These are phyloP conservation scores for Ricordea florida DNA, from an alignment of 92 coral and sea anemone genomes.

Conservation along the genomic window DNA sequence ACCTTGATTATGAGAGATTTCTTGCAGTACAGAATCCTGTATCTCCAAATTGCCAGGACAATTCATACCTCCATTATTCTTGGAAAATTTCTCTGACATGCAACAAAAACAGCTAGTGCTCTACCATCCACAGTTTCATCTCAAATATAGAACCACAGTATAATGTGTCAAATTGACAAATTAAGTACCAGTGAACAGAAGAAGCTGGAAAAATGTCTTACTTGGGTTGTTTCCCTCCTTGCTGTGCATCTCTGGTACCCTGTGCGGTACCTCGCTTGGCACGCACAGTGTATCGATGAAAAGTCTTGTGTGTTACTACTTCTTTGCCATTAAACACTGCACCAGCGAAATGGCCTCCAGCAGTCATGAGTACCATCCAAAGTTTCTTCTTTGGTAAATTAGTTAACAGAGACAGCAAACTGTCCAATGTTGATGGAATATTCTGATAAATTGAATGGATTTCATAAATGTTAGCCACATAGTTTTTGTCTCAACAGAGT, in stretches of 20 bases:
- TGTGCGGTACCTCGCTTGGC: conserved; percentile 98
- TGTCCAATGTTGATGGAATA: conserved; percentile 47
- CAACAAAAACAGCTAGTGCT: no score
- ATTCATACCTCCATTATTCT: no score
- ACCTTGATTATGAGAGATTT: no score
- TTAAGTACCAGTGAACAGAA: no score
- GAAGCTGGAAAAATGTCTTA: no score
- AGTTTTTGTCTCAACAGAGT: no score
- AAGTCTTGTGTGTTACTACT: conserved; percentile 87
- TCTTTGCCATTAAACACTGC: conserved; percentile 86
- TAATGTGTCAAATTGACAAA: no score
- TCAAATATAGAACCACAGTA: no score
- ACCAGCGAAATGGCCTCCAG: conserved; percentile 98
- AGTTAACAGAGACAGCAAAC: conserved; percentile 39
- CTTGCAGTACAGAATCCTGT: no score
- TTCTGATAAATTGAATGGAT: neutral
- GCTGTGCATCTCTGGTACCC: conserved; percentile 89
- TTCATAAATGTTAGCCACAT: neutral
- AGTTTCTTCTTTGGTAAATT: conserved; percentile 48
- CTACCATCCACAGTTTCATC: no score
- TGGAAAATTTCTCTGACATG: no score
- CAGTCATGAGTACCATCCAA: conserved; percentile 93
- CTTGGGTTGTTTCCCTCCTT: conserved; percentile 92
- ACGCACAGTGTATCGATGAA: conserved; percentile 96
- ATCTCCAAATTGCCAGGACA: no score